Percentiles rank a stretch among this genome's conserved stretches.
Conservation (phyloP, 2,113 vertebrate genomes). For the Bujurquina vittata region DNA sequence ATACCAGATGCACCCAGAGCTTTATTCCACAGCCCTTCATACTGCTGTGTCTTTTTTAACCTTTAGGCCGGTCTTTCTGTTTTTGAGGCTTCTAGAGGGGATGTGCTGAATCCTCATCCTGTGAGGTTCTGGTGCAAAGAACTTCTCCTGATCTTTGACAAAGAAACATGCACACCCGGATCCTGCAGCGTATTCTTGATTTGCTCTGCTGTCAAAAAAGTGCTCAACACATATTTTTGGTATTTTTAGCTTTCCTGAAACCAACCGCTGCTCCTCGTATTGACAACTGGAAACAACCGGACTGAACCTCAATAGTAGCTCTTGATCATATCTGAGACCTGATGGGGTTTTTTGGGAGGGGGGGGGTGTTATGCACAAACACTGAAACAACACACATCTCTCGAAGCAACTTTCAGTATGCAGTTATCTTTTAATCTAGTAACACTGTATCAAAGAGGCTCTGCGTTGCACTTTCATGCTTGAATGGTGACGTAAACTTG, state of each 20-base stretch:
- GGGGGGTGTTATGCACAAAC: too few species aligned
- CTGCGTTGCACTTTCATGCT: neutral
- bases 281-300: neutral
- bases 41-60: neutral
- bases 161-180: neutral
- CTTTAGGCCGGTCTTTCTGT: too few species aligned
- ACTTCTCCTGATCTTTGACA: neutral
- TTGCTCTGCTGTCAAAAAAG: neutral
- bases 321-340: neutral
- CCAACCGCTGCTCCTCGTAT: neutral
- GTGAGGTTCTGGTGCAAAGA: too few species aligned
- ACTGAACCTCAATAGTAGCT: neutral
- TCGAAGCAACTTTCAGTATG: neutral
- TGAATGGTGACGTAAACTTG: rapidly evolving
- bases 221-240: neutral
- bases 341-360: neutral
- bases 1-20: neutral
- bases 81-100: too few species aligned
- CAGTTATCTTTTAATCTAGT: neutral
- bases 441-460: neutral
- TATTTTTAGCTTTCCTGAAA: neutral
- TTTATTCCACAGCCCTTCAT: neutral
- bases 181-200: neutral
- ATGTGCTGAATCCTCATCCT: too few species aligned
- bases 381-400: neutral